Evolutionary conservation across 2,797 vertebrate genomes (phyloP).

Genomic region (Todus mexicanus): DNA sequence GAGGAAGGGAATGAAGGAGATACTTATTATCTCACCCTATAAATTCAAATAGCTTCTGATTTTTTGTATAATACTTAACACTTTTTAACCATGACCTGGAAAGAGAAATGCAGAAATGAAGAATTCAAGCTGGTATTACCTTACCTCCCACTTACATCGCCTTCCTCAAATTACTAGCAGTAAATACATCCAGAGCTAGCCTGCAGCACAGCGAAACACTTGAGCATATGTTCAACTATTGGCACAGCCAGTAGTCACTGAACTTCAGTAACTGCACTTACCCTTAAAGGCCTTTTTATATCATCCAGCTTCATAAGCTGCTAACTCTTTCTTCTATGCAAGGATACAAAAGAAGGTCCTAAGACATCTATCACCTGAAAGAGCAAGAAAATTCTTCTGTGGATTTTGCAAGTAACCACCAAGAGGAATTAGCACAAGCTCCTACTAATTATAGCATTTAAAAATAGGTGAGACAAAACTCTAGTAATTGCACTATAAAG

Average conservation of each 20-base stretch:
- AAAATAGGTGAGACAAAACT: neutral
- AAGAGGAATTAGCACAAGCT: neutral
- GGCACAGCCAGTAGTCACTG: neutral
- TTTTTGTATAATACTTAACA: neutral
- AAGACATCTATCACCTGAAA: neutral
- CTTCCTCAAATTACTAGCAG: neutral
- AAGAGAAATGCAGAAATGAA: neutral
- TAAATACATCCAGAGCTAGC: neutral
- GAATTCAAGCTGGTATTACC: neutral
- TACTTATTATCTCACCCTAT: neutral
- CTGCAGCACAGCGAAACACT: neutral
- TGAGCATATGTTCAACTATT: neutral
- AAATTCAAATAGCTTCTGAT: neutral
- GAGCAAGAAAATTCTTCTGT: neutral
- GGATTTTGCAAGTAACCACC: neutral
- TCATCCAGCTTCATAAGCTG: neutral
- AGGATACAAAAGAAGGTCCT: neutral
- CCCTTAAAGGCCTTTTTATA: neutral
- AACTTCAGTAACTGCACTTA: neutral
- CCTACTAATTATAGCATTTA: neutral
- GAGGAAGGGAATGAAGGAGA: neutral
- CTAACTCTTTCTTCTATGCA: neutral
- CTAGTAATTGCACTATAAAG: neutral
- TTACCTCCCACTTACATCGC: neutral
- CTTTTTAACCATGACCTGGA: neutral